A percentile compares a stretch with the other conserved stretches of the same genome.
These are phyloP conservation scores for Caenorhabditis imperialis DNA, from an alignment of 2,888 invertebrate species.

Conservation along the genomic window DNA sequence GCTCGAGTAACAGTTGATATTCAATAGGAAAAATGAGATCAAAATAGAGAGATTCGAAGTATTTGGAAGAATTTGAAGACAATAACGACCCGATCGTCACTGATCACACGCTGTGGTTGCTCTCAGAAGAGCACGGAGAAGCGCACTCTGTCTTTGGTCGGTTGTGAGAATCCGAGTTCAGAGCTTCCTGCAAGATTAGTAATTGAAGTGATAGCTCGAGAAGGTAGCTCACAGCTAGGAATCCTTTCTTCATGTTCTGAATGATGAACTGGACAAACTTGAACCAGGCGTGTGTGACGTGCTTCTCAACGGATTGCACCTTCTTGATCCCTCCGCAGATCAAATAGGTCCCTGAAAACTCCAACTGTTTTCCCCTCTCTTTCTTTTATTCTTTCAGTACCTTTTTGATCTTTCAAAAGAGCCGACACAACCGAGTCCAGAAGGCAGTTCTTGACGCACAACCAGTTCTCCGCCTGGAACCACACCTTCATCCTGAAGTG, in stretches of 20 bases:
- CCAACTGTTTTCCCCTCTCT: too few relatives aligned
- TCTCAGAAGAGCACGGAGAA: slow-evolving; percentile 40
- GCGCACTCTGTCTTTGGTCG: slow-evolving; percentile 43
- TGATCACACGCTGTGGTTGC: slow-evolving; percentile 41
- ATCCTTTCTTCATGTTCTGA: slow-evolving; percentile 63
- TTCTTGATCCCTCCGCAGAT: slow-evolving; percentile 45
- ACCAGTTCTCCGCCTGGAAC: slow-evolving; percentile 64
- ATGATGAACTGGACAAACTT: slow-evolving; percentile 63
- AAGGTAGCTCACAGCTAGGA: slow-evolving; percentile 19
- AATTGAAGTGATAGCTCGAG: not conserved
- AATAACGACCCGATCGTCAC: slow-evolving; percentile 4
- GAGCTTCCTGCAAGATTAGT: slow-evolving; percentile 34
- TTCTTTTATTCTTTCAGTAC: too few relatives aligned
- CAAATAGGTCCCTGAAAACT: slow-evolving; percentile 34
- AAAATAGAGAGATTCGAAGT: slow-evolving; percentile 2
- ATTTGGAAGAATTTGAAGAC: slow-evolving; percentile 12
- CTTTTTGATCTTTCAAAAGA: slow-evolving; percentile 51
- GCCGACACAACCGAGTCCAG: slow-evolving; percentile 56
- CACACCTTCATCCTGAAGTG: slow-evolving; percentile 60
- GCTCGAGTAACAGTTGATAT: too few relatives aligned
- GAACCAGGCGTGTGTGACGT: slow-evolving; percentile 55
- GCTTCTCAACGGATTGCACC: slow-evolving; percentile 47
- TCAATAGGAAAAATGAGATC: too few relatives aligned
- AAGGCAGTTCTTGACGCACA: slow-evolving; percentile 62
- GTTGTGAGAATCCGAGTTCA: slow-evolving; percentile 37